These are phyloP conservation scores for Stomorhina lunata DNA, from an alignment of 2,888 invertebrate species.

Conservation along the genomic window DNA sequence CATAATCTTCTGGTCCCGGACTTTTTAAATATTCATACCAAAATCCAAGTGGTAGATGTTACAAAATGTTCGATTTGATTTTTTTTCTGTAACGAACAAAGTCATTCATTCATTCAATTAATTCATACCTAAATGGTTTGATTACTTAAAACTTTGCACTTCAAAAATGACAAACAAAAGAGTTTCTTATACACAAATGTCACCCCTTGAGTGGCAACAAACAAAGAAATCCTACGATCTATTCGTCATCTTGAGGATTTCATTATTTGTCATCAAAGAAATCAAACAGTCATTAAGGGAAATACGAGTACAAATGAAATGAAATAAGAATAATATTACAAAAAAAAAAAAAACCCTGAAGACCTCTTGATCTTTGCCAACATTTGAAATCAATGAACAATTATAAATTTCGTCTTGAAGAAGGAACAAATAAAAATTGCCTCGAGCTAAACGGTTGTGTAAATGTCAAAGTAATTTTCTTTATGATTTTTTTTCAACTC, in stretches of 20 bases:
- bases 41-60: constrained; percentile 26
- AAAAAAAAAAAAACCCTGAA: constrained; percentile 40
- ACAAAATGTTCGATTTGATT: constrained; percentile 28
- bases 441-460: constrained; percentile 52
- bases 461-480: constrained; percentile 42
- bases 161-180: constrained; percentile 58
- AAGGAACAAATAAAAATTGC: constrained; percentile 26
- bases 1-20: not conserved
- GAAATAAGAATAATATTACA: too few species aligned
- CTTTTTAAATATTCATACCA: not conserved
- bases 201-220: constrained; percentile 17
- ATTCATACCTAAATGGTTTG: constrained; percentile 56
- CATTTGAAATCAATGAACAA: constrained; percentile 61
- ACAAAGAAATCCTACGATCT: constrained; percentile 6
- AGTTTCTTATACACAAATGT: constrained; percentile 27
- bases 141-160: constrained; percentile 66
- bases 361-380: constrained; percentile 21
- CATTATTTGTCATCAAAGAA: constrained; percentile 57
- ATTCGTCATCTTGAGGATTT: constrained; percentile 27
- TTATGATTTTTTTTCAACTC: not conserved
- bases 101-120: constrained; percentile 10
- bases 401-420: constrained; percentile 19
- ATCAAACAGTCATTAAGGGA: constrained; percentile 51
- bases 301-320: too few species aligned
- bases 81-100: constrained; percentile 61